Base-by-base conservation (phyloP, 2,888 invertebrate genomes). In the Sarcophaga variegata region DNA sequence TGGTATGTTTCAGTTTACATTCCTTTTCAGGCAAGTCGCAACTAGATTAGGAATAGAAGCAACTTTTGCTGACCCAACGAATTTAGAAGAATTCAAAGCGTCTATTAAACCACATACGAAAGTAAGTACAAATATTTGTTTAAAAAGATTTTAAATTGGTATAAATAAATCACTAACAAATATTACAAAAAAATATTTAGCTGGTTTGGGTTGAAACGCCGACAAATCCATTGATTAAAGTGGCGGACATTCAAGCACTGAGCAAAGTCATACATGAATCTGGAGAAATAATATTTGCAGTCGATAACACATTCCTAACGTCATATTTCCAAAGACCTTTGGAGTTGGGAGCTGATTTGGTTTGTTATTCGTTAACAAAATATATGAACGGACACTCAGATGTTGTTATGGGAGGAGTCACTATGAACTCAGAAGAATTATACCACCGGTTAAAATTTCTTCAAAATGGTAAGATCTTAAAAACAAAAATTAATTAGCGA, bases 351-450 rank as follows among this genome's bases (percentile, higher is more conserved):
- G 99, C 98, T 2, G 99, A 99, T 93, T 94, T 99, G 79, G 97
- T 96, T 2, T 94, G 97, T 90, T 98, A 99, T 93, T 99, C 99
- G 0, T 91, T 99, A 79, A 98, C 99, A 0, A 99, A 99, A 94
- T 99, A 99, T 92, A 97, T 99, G 96, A 99, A 99, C 93, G 99
- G 99, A 0, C 99, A 99, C 94, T 96, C 98, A 0, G 99, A 99
- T 94, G 97, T 98, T 25, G 96, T 99, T 8, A 99, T 99, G 99
- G 99, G 99, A 3, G 97, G 97, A 20, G 95, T 96, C 10, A 94
- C 97, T 59, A 95, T 97, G 4, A 97, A 96, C 89, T 95, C 96
- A 89, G 95, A 97, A 64, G 95, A 95, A 67, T 90, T 99, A 4
- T 96, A 95, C 87, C 94, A 96, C 14, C 95, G 95, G 91, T 93